Conservation (phyloP, 2,888 invertebrate species). For the Sisyra nigra region DNA sequence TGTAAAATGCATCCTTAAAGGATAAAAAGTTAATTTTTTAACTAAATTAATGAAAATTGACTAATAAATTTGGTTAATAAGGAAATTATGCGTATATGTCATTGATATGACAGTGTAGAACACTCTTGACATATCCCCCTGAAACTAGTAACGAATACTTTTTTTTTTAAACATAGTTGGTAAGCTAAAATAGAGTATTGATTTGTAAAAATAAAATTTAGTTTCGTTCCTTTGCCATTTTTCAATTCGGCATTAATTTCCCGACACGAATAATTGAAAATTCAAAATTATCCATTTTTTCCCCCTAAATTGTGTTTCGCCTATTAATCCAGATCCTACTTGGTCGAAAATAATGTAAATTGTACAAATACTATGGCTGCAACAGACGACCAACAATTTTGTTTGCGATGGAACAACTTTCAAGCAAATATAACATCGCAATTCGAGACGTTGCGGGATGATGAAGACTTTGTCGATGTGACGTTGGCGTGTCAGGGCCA, state of each 20-base stretch:
- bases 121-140: no score
- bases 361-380: constrained; percentile 19
- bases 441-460: constrained; percentile 68
- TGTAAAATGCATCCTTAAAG: no score
- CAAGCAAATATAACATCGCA: constrained; percentile 76
- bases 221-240: no score
- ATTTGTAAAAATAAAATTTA: no score
- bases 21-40: no score
- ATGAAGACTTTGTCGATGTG: constrained; percentile 79
- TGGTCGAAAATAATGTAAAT: constrained; percentile 4
- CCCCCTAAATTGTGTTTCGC: not conserved
- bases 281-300: not conserved
- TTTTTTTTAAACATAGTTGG: not conserved
- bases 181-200: no score
- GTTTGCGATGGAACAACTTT: constrained; percentile 82
- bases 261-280: not conserved
- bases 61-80: no score
- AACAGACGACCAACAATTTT: constrained; percentile 69
- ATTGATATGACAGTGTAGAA: no score
- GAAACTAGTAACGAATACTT: no score
- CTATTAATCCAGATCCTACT: not conserved
- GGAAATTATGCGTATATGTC: no score
- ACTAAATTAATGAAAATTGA: no score
- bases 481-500: constrained; percentile 75
- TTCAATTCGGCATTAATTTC: no score